Conservation (phyloP, 2,888 invertebrate genomes). For the Chouioia cunea region DNA sequence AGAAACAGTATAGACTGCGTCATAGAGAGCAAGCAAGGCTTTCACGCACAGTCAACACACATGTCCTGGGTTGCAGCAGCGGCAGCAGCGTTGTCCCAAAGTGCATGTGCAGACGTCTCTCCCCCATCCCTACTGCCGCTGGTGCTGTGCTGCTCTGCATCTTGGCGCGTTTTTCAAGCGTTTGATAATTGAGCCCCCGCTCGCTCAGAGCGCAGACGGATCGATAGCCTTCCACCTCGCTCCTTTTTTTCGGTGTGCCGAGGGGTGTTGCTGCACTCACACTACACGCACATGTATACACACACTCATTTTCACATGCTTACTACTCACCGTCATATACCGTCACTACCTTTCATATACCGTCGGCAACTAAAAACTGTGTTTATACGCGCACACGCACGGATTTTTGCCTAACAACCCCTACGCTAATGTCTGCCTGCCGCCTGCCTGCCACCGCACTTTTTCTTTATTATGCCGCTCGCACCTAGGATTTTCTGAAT, state of each 20-base stretch:
- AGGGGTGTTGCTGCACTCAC: slow-evolving; percentile 20
- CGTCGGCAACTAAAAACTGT: too few species aligned
- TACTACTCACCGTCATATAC: too few species aligned
- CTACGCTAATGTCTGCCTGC: too few species aligned
- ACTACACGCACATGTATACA: not conserved
- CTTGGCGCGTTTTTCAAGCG: slow-evolving; percentile 58
- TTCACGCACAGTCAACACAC: not conserved
- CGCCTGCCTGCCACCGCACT: too few species aligned
- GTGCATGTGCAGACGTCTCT: slow-evolving; percentile 36
- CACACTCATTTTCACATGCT: not conserved
- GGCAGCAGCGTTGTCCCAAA: slow-evolving; percentile 13
- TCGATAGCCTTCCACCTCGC: slow-evolving; percentile 44
- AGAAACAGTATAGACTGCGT: not conserved
- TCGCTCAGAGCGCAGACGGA: slow-evolving; percentile 23
- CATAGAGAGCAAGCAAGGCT: slow-evolving; percentile 30
- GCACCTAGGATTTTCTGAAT: too few species aligned
- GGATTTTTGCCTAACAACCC: too few species aligned
- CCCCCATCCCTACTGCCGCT: slow-evolving; percentile 22
- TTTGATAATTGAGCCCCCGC: slow-evolving; percentile 64
- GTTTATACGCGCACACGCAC: too few species aligned
- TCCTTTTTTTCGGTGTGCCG: slow-evolving; percentile 43
- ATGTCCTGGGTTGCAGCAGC: not conserved
- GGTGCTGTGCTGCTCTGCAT: slow-evolving; percentile 35
- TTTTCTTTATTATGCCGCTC: too few species aligned
- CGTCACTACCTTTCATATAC: too few species aligned